Evolutionary conservation across 2,113 vertebrate species (phyloP), one percentile per base, ranked within the genome.

Genomic region (Chaenocephalus aceratus): DNA sequence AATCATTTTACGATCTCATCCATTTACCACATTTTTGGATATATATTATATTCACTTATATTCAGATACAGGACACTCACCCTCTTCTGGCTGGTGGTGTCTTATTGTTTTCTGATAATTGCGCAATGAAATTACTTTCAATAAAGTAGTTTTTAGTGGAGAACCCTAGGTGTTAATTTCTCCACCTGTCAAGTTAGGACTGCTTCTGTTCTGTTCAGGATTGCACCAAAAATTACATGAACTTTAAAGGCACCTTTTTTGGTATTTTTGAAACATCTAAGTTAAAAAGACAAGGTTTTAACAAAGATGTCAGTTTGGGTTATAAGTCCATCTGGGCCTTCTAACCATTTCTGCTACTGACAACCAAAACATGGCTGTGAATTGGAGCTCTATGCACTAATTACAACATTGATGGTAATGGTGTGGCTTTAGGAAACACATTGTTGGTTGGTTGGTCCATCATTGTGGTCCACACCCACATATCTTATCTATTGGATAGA

Each of bases 101-200:
- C 59, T 16, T 21, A 18, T 58, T 36, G n/a, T 56, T 11, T 14
- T 65, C 52, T 66, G 82, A 66, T 36, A 72, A 80, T 65, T 66
- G 77, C 77, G 49, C 72, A 60, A 80, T 75, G 66, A 84, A 75
- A 84, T 80, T 72, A 71, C 58, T 71, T 75, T 79, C 36, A 79
- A 18, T 74, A 15, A 45, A 79, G 70, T 65, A 79, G 64, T 75
- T 79, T 74, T 30, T 70, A 26, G 46, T 60, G 46, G 76, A 54
- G 76, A 53, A 13, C 18, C 51, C 69, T 58, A 84, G 59, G 59
- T 65, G 45, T 70, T 70, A n/a, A 12, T 10, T 70, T 64, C 75
- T 79, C 75, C 82, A 65, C 58, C 65, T 71, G 60, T 52, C 65
- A 58, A 68, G 75, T 62, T 65, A 69, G 21, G 12, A 4, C 8